Base-by-base conservation (phyloP, 1,140 invertebrate species). In the Papilio xuthus region DNA sequence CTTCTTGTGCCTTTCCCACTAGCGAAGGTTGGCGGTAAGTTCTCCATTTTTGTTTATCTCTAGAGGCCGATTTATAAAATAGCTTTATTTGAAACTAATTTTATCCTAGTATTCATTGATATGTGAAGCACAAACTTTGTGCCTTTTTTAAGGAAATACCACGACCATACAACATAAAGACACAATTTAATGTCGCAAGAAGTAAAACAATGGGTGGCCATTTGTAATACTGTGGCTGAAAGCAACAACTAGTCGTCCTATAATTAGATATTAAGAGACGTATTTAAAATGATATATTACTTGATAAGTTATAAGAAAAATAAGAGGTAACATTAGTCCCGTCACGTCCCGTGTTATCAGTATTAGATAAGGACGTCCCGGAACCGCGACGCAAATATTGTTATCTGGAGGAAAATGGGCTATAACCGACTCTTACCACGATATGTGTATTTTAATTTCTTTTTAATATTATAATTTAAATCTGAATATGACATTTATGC, bases 301-400 rank as follows among this genome's bases (percentile, higher is more conserved):
- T 80, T 81, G 82, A 79, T 80, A 80, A 75, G 47, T 77, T 81
- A 78, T 50, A 85, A 83, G 81, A 74, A 81, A 80, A 76, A 44
- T 71, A 78, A 53, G 73, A 56, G 78, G 73, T 79, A 78, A 77
- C 60, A 76, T 60, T 78, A 70, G 77, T 75, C 50, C 56, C 44
- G 41, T 1, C 70, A 67, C 70, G 78, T 79, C 80, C 76, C 78
- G 12, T 84, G 86, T 90, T 92, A 92, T 92, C 89, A 90, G 89
- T 90, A 88, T 90, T 90, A 90, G 90, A 92, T 92, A 92, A 91
- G 84, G 90, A 92, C 89, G 86, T 90, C 90, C 89, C 87, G 90
- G 89, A 88, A 89, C 88, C 90, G 83, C 0, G 50, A 78, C 4
- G 83, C 85, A 92, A 92, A 92, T 87, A 92, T 47, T 44, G 63